Conservation (phyloP, 2,888 invertebrate genomes). For the Ctenicera cuprea region DNA sequence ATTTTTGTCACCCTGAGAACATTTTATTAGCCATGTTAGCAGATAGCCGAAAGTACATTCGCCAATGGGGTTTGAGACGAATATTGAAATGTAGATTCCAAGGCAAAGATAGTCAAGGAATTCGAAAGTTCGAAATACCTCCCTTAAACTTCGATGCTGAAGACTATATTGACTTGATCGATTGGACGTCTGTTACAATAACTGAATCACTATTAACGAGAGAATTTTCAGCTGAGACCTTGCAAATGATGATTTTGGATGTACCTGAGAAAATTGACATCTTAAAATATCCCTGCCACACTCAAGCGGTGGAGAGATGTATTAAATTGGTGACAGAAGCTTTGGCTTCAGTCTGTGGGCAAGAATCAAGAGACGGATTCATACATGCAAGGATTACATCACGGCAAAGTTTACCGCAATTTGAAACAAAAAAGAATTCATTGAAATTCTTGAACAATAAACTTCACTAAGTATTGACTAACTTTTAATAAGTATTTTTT, state of each 20-base stretch:
- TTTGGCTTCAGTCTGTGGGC: too few relatives aligned
- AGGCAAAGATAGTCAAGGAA: background rate
- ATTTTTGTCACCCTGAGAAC: constrained; percentile 6
- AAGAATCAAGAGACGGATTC: too few relatives aligned
- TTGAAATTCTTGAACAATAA: too few relatives aligned
- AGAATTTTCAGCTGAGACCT: background rate
- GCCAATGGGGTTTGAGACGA: constrained; percentile 14
- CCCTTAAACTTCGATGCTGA: constrained; percentile 2
- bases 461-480: too few relatives aligned
- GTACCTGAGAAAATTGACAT: constrained; percentile 3
- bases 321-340: too few relatives aligned
- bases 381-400: too few relatives aligned
- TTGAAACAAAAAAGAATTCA: too few relatives aligned
- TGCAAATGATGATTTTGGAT: constrained; percentile 19
- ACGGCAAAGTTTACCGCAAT: too few relatives aligned
- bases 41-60: background rate
- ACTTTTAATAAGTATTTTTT: too few relatives aligned
- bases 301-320: too few relatives aligned
- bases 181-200: constrained; percentile 9
- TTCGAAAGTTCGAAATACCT: background rate
- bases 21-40: constrained; percentile 7
- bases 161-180: constrained; percentile 2
- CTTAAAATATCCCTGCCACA: constrained; percentile 9
- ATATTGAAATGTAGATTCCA: constrained; percentile 12
- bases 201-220: constrained; percentile 15